These are phyloP conservation scores for Atractosteus spatula DNA, from an alignment of 2,113 vertebrate genomes.

Conservation along the genomic window DNA sequence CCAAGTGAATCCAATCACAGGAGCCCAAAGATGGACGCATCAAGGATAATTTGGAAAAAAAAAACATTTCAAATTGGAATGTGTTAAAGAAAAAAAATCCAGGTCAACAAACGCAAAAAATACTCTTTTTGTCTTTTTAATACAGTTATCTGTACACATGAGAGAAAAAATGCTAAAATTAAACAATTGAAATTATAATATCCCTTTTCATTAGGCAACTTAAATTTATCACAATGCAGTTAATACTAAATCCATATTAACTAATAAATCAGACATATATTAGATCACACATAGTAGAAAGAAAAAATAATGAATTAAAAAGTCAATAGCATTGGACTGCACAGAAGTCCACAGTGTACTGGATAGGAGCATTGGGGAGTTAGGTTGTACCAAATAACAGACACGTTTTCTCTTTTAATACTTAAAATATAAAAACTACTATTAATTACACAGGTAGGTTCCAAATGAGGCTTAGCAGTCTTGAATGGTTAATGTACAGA, in stretches of 20 bases:
- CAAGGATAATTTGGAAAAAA: constrained; percentile 67
- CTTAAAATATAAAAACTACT: constrained; percentile 74
- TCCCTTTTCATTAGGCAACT: constrained; percentile 97
- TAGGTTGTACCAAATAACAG: constrained; percentile 70
- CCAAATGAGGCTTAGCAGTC: constrained; percentile 71
- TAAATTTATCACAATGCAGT: constrained; percentile 73
- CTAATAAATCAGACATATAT: constrained; percentile 93
- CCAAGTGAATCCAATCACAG: constrained; percentile 56
- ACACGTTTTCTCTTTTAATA: constrained; percentile 66
- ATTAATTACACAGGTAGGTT: constrained; percentile 73
- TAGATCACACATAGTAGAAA: constrained; percentile 92
- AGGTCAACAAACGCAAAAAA: constrained; percentile 65
- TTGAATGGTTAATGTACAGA: constrained; percentile 64
- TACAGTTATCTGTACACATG: constrained; percentile 95
- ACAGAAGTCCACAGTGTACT: constrained; percentile 53
- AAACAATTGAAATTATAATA: constrained; percentile 92
- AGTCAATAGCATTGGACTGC: constrained; percentile 81
- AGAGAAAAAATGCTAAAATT: constrained; percentile 81
- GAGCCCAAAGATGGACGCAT: constrained; percentile 74
- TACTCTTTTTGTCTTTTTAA: constrained; percentile 87
- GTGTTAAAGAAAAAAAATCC: constrained; percentile 42
- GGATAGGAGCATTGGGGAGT: constrained; percentile 44
- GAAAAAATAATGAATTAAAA: constrained; percentile 88
- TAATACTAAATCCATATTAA: constrained; percentile 93
- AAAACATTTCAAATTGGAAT: constrained; percentile 60